phyloP scores from a whole-genome alignment of 2,113 vertebrate genomes.

The Alethe castanea region DNA sequence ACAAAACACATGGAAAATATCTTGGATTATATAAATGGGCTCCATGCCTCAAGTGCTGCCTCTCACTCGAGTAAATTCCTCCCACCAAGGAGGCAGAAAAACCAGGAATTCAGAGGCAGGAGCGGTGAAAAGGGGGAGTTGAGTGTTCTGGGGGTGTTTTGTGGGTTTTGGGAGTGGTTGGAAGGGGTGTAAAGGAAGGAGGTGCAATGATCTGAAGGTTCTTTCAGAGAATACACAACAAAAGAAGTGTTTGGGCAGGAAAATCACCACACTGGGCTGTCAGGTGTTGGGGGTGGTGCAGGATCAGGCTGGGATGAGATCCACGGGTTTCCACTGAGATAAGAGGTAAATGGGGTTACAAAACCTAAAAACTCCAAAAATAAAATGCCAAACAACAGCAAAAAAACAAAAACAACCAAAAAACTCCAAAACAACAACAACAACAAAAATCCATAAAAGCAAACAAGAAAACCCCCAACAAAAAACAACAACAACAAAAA shows the following conservation, averaged over 20 bases:
- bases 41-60: not conserved
- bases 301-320: not conserved
- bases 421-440: too few species aligned
- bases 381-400: not conserved
- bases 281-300: rapidly evolving
- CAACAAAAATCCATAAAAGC: too few species aligned
- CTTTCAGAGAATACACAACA: not conserved
- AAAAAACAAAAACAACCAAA: not conserved
- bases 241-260: not conserved
- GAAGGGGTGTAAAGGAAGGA: not conserved
- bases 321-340: not conserved
- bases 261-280: not conserved
- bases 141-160: not conserved
- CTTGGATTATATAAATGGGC: slow-evolving; percentile 41
- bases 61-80: not conserved
- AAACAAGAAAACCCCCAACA: too few species aligned
- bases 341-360: not conserved
- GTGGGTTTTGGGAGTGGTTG: not conserved
- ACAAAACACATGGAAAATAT: slow-evolving; percentile 55
- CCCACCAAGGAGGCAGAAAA: not conserved
- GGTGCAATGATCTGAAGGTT: not conserved
- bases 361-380: not conserved
- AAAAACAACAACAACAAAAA: too few species aligned
- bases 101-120: too few species aligned
- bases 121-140: too few species aligned